Conservation (phyloP, 2,797 vertebrate species). For the Takifugu ocellatus region DNA sequence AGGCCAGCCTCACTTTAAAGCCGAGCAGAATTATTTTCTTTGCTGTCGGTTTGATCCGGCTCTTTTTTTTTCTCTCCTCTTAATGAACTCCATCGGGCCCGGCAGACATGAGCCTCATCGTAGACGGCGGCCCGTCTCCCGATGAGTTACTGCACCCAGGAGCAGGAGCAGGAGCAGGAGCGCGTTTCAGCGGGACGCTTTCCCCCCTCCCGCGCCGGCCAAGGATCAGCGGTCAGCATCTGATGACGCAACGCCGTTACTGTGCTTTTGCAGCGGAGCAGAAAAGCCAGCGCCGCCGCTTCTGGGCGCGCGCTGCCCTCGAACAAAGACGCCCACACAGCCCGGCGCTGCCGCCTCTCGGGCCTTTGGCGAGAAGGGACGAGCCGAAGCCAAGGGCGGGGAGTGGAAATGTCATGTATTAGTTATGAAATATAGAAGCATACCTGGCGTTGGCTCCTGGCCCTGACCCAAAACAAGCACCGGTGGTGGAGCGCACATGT, state of each 20-base stretch:
- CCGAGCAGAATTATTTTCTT: conserved; percentile 24
- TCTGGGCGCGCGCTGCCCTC: conserved; percentile 39
- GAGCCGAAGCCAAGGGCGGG: conserved; percentile 51
- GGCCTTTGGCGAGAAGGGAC: conserved; percentile 32
- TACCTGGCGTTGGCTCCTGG: conserved; percentile 38
- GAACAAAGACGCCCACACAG: conserved; percentile 69
- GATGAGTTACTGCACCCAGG: conserved; percentile 28
- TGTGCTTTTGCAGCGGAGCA: conserved; percentile 63
- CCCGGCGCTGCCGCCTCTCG: conserved; percentile 26
- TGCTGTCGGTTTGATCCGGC: conserved; percentile 23
- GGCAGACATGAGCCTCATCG: conserved; percentile 37
- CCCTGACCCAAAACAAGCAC: conserved; percentile 48
- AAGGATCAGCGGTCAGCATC: conserved; percentile 57
- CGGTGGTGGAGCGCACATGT: conserved; percentile 4
- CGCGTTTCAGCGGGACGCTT: background rate
- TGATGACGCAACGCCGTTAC: conserved; percentile 64
- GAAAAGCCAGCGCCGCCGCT: conserved; percentile 52
- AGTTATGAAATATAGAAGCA: conserved; percentile 59
- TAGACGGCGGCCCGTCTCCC: conserved; percentile 31
- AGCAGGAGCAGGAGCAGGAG: conserved; percentile 1
- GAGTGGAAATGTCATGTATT: conserved; percentile 66
- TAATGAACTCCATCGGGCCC: conserved; percentile 28
- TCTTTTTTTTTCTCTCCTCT: background rate
- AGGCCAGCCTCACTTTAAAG: conserved; percentile 8
- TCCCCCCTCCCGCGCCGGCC: conserved; percentile 31